A percentile compares a stretch with the other conserved stretches of the same genome.
phyloP scores from a whole-genome alignment of 2,797 vertebrate genomes.

The Gymnothorax reevesii region DNA sequence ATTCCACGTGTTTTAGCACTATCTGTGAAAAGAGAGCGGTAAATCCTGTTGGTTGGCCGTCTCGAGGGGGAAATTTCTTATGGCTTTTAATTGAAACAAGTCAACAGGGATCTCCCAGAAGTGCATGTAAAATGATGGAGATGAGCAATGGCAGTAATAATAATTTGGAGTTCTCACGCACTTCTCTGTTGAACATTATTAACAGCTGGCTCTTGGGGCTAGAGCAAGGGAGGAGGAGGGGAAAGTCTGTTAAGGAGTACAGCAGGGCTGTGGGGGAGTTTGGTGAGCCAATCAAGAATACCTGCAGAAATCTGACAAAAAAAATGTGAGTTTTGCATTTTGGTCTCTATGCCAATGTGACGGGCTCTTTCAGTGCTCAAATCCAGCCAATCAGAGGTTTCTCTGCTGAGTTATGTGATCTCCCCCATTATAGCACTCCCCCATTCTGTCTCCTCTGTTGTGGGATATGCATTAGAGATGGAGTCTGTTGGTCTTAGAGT shows the following conservation, averaged over 20 bases:
- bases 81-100: conserved; percentile 12
- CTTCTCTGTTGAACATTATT: conserved; percentile 11
- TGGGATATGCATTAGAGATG: conserved; percentile 76
- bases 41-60: neutral
- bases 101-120: conserved; percentile 12
- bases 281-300: neutral
- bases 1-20: conserved; percentile 9
- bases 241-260: neutral
- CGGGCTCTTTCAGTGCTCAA: neutral
- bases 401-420: conserved; percentile 56
- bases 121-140: conserved; percentile 18
- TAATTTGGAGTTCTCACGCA: conserved; percentile 13
- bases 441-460: conserved; percentile 56
- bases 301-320: neutral
- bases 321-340: neutral
- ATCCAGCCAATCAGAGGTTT: neutral
- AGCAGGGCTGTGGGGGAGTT: neutral
- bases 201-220: conserved; percentile 1
- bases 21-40: neutral
- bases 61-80: neutral
- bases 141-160: conserved; percentile 10
- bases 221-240: neutral
- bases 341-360: neutral
- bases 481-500: conserved; percentile 76
- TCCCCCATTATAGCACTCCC: conserved; percentile 42